These are phyloP conservation scores for Anabacerthia variegaticeps DNA, from an alignment of 2,797 vertebrate species.

Conservation along the genomic window DNA sequence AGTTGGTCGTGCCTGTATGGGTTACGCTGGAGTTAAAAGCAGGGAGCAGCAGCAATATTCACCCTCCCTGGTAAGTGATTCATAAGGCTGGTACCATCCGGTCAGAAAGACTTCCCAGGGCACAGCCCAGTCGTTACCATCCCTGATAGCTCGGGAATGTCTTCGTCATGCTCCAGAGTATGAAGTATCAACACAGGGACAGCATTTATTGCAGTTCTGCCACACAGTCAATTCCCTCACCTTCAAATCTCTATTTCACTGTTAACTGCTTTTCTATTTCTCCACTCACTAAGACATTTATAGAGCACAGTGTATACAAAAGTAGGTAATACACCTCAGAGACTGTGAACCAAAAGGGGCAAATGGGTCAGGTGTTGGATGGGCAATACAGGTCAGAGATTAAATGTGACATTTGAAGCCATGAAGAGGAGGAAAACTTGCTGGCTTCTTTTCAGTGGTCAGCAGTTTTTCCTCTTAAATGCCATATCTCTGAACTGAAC, in stretches of 20 bases:
- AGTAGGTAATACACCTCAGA: background rate
- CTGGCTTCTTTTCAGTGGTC: background rate
- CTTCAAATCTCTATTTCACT: background rate
- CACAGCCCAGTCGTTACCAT: background rate
- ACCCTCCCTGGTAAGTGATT: background rate
- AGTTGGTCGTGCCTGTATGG: accelerated
- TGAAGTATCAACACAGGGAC: background rate
- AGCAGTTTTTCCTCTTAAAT: background rate
- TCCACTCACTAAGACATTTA: background rate
- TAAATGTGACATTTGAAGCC: background rate
- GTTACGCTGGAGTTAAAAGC: background rate
- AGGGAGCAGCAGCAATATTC: background rate
- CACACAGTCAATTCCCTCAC: background rate
- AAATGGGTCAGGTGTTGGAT: background rate
- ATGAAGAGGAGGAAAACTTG: background rate
- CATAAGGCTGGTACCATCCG: background rate
- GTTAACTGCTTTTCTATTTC: background rate
- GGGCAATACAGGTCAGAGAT: background rate
- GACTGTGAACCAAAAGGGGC: background rate
- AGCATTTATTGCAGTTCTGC: background rate
- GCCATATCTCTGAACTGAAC: background rate
- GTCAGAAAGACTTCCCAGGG: background rate
- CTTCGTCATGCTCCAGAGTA: background rate
- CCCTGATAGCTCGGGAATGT: background rate
- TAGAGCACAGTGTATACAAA: background rate